A percentile compares a stretch with the other conserved stretches of the same genome.
phyloP scores from a whole-genome alignment of 2,113 vertebrate species.

The Stigmatopora argus region DNA sequence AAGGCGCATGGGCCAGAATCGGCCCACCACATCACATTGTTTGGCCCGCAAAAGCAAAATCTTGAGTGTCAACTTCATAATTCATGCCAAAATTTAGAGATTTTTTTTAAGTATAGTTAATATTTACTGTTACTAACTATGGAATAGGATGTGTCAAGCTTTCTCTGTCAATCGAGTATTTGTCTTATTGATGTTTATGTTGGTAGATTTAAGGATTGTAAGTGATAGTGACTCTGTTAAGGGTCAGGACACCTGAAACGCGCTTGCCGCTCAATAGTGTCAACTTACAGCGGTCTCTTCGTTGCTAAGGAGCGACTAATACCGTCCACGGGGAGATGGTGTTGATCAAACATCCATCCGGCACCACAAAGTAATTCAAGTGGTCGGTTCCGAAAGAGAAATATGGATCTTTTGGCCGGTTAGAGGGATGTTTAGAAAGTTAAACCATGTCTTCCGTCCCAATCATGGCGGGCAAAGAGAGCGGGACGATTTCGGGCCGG shows the following conservation, averaged over 20 bases:
- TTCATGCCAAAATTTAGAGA: too few relatives aligned
- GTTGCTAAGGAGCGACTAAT: conserved; percentile 51
- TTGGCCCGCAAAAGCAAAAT: too few relatives aligned
- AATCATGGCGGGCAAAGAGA: conserved; percentile 58
- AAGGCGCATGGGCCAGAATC: too few relatives aligned
- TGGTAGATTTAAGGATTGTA: neutral
- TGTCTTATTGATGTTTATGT: neutral
- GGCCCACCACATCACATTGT: too few relatives aligned
- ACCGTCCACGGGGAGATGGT: conserved; percentile 34
- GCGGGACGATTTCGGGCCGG: conserved; percentile 36
- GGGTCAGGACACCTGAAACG: conserved; percentile 42
- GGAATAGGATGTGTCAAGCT: too few relatives aligned
- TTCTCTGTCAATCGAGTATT: neutral
- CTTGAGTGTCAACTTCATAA: too few relatives aligned
- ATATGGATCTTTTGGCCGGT: conserved; percentile 24
- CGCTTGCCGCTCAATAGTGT: conserved; percentile 32
- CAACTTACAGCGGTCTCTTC: conserved; percentile 51
- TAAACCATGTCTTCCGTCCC: conserved; percentile 77
- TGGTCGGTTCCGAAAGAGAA: neutral
- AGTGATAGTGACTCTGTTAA: neutral
- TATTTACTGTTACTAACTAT: too few relatives aligned
- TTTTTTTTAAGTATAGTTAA: too few relatives aligned
- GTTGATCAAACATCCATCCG: conserved; percentile 38
- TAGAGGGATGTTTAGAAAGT: conserved; percentile 70
- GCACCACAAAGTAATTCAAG: conserved; percentile 42